phyloP scores from a whole-genome alignment of 2,888 invertebrate genomes.

The Diabrotica balteata region DNA sequence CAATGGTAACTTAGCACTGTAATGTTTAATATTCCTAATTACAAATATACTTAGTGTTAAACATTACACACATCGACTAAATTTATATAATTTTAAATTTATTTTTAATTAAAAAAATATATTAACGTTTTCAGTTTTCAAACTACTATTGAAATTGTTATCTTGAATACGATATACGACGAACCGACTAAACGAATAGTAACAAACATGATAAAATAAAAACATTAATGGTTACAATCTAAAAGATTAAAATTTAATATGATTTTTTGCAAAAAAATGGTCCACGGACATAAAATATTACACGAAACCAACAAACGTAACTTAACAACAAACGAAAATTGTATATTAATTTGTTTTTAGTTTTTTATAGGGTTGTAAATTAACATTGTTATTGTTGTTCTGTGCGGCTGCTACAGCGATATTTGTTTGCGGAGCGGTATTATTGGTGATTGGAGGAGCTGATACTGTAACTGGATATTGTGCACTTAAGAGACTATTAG shows the following conservation, averaged over 20 bases:
- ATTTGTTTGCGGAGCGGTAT: conserved; percentile 49
- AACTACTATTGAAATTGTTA: conserved; percentile 5
- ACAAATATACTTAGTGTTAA: conserved; percentile 21
- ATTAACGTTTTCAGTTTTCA: background rate
- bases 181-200: background rate
- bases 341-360: conserved; percentile 81
- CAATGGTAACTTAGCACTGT: too few species aligned
- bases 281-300: conserved; percentile 19
- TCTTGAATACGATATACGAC: conserved; percentile 4
- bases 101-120: background rate
- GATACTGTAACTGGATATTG: conserved; percentile 61
- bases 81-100: conserved; percentile 26
- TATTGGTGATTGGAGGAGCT: conserved; percentile 53
- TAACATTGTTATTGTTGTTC: conserved; percentile 63
- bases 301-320: conserved; percentile 22
- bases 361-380: conserved; percentile 87
- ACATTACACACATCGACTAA: conserved; percentile 41
- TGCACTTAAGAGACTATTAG: conserved; percentile 49
- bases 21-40: too few species aligned
- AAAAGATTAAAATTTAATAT: conserved; percentile 3
- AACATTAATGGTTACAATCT: conserved; percentile 9
- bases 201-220: conserved; percentile 5
- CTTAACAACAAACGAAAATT: conserved; percentile 19
- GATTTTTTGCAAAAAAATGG: conserved; percentile 6
- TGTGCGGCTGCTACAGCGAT: conserved; percentile 59